Evolutionary conservation across 2,113 vertebrate species (phyloP).

Genomic region (Madoqua kirkii): DNA sequence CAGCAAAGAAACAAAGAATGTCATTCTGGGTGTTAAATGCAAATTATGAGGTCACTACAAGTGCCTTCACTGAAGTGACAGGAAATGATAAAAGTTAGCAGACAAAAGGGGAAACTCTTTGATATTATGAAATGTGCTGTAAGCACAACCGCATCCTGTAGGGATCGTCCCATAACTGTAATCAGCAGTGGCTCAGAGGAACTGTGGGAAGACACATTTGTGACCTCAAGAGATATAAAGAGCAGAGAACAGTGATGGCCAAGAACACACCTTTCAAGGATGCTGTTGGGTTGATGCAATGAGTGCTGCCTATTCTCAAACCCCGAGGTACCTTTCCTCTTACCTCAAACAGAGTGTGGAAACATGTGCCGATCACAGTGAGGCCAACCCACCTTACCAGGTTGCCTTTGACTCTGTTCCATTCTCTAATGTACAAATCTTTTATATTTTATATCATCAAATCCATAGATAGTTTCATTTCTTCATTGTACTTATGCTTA

Average conservation of each 20-base stretch:
- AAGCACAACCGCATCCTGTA: background rate
- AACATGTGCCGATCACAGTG: background rate
- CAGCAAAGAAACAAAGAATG: background rate
- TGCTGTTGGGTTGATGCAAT: background rate
- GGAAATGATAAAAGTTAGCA: background rate
- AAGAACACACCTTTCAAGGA: background rate
- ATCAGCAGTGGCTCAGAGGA: background rate
- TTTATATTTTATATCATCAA: background rate
- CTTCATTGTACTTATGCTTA: background rate
- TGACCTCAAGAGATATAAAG: background rate
- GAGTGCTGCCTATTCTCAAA: background rate
- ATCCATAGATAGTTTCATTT: background rate
- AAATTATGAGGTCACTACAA: background rate
- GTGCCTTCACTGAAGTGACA: background rate
- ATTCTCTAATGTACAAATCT: background rate
- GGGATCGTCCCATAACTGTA: background rate
- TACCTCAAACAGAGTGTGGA: background rate
- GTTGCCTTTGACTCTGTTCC: background rate
- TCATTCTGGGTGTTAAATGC: background rate
- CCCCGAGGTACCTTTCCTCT: background rate
- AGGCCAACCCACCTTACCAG: background rate
- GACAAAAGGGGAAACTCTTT: background rate
- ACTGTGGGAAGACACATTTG: background rate
- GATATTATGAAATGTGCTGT: background rate
- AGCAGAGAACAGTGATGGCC: background rate